Base-by-base conservation (phyloP, 2,888 invertebrate genomes). In the Oscheius onirici region DNA sequence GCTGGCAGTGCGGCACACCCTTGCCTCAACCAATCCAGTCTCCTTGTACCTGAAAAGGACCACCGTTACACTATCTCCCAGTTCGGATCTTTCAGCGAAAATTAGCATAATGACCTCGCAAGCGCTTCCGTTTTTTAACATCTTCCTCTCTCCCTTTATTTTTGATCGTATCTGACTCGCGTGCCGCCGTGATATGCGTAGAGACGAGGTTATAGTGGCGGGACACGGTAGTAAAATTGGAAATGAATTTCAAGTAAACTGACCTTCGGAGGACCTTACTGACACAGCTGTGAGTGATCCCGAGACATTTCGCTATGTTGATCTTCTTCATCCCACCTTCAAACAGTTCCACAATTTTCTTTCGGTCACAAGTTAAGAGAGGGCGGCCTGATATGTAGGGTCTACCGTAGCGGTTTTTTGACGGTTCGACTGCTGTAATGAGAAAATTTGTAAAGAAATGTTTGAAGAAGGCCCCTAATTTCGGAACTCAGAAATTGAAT, bases 371-470 rank as follows among this genome's bases (percentile, higher is more conserved):
- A 0, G 79, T 78, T 34, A 84, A 69, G 22, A 84, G 61, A 11
- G 84, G 84, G 3, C 84, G 66, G 2, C 84, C 84, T n/a, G 83
- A 83, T 46, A 84, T 84, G 69, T 84, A 84, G 13, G 83, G 83
- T 20, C 84, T 55, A 22, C 84, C 84, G 69, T 84, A 84, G 17
- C 84, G 74, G 70, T 84, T 84, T 22, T 80, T 73, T 0, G 84
- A 82, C n/a, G 84, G 76, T 28, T 73, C 72, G 55, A 80, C 71
- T 28, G 73, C 80, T 80, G 68, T 55, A 82, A 72, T n/a, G 5
- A 26, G 34, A 8, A 34, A n/a, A n/a, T n/a, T n/a, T n/a, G n/a
- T n/a, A n/a, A n/a, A 17, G 15, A 20, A 3, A 17, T 15, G 34
- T 34, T 6, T 3, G 8, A 34, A 34, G 34, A 3, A 34, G 34